Conservation (phyloP, 2,113 vertebrate species). For the Larimichthys crocea region DNA sequence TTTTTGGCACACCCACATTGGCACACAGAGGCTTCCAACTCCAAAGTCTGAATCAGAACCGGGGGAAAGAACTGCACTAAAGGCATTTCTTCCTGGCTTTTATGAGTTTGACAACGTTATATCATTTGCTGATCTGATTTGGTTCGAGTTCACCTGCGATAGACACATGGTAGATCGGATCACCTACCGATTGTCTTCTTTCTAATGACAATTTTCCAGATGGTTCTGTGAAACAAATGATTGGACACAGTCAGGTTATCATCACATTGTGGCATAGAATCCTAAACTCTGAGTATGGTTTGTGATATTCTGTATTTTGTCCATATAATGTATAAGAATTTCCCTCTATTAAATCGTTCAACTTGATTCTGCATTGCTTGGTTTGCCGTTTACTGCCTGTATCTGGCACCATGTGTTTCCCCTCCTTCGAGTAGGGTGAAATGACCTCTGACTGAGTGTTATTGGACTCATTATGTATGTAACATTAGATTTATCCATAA, state of each 20-base stretch:
- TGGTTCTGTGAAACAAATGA: too few species aligned
- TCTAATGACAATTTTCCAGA: neutral
- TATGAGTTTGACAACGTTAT: too few species aligned
- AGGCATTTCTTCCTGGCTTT: too few species aligned
- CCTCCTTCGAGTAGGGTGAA: neutral
- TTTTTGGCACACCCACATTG: too few species aligned
- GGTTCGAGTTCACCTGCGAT: too few species aligned
- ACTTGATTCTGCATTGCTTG: neutral
- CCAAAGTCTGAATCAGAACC: too few species aligned
- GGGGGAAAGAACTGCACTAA: too few species aligned
- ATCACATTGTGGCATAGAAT: neutral
- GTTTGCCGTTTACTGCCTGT: neutral
- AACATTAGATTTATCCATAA: slow-evolving; percentile 20
- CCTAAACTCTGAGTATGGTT: neutral
- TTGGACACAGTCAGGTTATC: too few species aligned
- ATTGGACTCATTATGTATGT: slow-evolving; percentile 32
- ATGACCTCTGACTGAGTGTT: slow-evolving; percentile 33
- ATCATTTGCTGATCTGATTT: neutral
- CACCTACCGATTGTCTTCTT: too few species aligned
- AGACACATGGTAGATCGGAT: too few species aligned
- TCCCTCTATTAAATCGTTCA: neutral
- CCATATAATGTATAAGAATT: neutral
- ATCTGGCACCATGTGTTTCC: neutral
- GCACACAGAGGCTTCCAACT: too few species aligned
- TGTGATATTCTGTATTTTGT: neutral